These are phyloP conservation scores for Tenthredo scrophulariae DNA, from an alignment of 2,888 invertebrate species.

Conservation along the genomic window DNA sequence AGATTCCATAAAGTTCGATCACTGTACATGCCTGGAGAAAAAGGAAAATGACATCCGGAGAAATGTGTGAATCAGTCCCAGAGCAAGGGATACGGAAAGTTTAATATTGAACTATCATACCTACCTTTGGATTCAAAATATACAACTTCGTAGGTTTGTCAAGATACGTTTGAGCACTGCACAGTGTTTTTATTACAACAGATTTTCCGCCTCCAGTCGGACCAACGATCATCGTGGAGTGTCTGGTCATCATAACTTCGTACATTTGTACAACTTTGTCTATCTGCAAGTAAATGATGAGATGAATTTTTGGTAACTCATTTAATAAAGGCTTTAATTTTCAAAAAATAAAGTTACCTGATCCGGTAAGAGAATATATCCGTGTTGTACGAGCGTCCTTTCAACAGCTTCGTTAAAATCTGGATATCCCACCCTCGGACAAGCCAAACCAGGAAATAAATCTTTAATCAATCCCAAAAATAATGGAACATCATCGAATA, in stretches of 20 bases:
- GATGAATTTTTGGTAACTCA: not conserved
- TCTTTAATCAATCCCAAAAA: conserved; percentile 94
- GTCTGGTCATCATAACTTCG: conserved; percentile 97
- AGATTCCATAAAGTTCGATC: conserved; percentile 92
- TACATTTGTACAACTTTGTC: conserved; percentile 95
- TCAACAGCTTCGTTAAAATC: conserved; percentile 91
- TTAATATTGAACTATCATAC: conserved; percentile 71
- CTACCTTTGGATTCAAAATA: conserved; percentile 92
- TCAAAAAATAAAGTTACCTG: conserved; percentile 81
- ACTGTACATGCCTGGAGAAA: conserved; percentile 88
- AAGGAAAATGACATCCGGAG: not conserved
- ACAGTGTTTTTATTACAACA: conserved; percentile 88
- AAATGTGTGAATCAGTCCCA: not conserved
- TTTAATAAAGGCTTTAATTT: not conserved
- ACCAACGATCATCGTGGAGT: conserved; percentile 95
- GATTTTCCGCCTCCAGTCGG: conserved; percentile 96
- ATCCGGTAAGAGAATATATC: conserved; percentile 85
- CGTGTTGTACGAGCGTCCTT: conserved; percentile 83
- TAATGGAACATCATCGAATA: conserved; percentile 93
- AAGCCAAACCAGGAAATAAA: conserved; percentile 94
- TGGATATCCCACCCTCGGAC: conserved; percentile 92
- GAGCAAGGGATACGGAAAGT: not conserved
- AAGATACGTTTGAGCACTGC: conserved; percentile 88
- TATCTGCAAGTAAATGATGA: conserved; percentile 79
- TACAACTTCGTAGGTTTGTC: conserved; percentile 89